Conservation (phyloP, 2,113 vertebrate species). For the Andinoacara biseriatus region DNA sequence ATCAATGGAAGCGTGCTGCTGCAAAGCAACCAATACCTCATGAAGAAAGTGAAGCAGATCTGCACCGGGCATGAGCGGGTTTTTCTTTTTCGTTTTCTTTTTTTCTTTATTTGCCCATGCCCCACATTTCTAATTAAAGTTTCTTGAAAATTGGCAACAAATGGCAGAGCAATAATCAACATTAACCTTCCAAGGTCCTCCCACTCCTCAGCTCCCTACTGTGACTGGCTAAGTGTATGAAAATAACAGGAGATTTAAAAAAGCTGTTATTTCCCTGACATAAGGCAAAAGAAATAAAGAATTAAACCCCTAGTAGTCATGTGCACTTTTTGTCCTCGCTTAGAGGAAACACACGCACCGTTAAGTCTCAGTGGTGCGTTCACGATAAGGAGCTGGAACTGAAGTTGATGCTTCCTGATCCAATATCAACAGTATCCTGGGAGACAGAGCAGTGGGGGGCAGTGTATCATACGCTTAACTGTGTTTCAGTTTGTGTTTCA, state of each 20-base stretch:
- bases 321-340: not conserved
- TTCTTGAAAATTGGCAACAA: not conserved
- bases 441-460: slow-evolving; percentile 59
- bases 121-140: not conserved
- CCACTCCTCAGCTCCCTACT: not conserved
- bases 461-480: slow-evolving; percentile 51
- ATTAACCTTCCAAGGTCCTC: not conserved
- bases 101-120: not conserved
- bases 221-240: not conserved
- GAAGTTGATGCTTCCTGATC: slow-evolving; percentile 42
- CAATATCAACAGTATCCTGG: slow-evolving; percentile 72
- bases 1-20: not conserved
- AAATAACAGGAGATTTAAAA: not conserved
- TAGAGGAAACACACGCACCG: not conserved
- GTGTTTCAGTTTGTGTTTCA: slow-evolving; percentile 30
- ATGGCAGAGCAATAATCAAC: not conserved
- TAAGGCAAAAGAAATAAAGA: not conserved
- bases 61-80: not conserved
- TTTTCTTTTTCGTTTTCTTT: not conserved
- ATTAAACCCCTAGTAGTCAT: not conserved
- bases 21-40: not conserved
- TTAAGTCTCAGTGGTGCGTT: slow-evolving; percentile 9
- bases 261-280: not conserved
- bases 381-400: slow-evolving; percentile 59
- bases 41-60: not conserved